Evolutionary conservation across 2,113 vertebrate genomes (phyloP), one percentile per base, ranked within the genome.

Genomic region (Formicarius rufipectus): DNA sequence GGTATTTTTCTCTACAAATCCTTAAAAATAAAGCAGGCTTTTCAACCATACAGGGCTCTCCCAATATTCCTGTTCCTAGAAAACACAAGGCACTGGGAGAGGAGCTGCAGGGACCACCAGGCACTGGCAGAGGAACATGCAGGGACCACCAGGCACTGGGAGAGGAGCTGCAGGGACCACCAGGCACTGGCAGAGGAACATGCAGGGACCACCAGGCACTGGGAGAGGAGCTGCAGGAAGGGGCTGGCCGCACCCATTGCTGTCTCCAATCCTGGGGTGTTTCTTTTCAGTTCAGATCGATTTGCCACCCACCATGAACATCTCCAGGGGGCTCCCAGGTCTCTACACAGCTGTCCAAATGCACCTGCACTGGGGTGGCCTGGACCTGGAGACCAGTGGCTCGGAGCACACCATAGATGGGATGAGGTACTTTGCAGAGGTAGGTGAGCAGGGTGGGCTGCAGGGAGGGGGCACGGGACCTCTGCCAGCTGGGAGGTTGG

Each of bases 361-460:
- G 98, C 99, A 99, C 86, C 97, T 99, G 66, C 99, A 99, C 96
- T 99, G 99, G 99, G 99, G 99, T 0, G 99, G 98, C 15, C 97
- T 92, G 73, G 97, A 98, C 77, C 92, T 97, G 23, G 98, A 99
- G 95, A 97, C 94, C 89, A 99, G 99, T 0, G 99, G 99, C 78
- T 98, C 99, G 0, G 99, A 99, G 90, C 99, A 99, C 97, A 99
- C 99, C 15, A 3, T 99, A 1, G 98, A 99, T 0, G 99, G 99
- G 19, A 97, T 98, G 91, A 98, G 99, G 40, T 98, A 98, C 78
- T 97, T 98, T 4, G 98, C 98, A 3, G 99, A 99, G 99, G 99
- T 99, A 83, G 2, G 15, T 27, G 15, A 37, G 10, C 0, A 2
- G n/a, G 6, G 15, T 0, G 5, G 83, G 49, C 35, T 73, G 55